phyloP scores from a whole-genome alignment of 1,140 invertebrate species.

The Brachionus plicatilis region DNA sequence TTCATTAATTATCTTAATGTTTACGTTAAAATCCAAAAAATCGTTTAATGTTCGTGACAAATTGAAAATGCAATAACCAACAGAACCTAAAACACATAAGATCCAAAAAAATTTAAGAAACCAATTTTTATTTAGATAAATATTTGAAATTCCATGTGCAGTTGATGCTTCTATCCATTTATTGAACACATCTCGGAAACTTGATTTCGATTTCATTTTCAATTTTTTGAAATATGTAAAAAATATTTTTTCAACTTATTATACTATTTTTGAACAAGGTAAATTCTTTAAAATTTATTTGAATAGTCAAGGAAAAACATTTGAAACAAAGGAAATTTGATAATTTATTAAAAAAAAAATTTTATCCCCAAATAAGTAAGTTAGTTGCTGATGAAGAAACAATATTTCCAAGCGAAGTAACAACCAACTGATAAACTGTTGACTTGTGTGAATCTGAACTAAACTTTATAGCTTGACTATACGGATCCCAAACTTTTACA shows the following conservation, averaged over 20 bases:
- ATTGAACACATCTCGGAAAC: no score
- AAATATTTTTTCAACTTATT: no score
- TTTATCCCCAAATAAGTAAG: not conserved
- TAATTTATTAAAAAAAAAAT: not conserved
- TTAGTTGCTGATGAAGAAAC: not conserved
- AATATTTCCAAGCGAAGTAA: not conserved
- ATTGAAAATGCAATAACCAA: not conserved
- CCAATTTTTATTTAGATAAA: not conserved
- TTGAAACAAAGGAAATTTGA: not conserved
- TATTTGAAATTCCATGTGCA: slow-evolving; percentile 12
- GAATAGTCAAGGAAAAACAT: not conserved
- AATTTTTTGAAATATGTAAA: no score
- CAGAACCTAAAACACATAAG: not conserved
- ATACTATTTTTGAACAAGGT: no score
- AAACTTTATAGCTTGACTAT: not conserved
- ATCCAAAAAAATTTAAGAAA: not conserved
- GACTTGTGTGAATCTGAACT: not conserved
- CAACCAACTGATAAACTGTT: not conserved
- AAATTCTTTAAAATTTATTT: no score
- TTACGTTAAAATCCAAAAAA: not conserved
- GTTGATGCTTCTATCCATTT: not conserved
- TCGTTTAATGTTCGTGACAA: not conserved
- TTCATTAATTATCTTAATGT: not conserved
- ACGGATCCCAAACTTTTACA: not conserved
- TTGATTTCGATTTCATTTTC: no score